These are phyloP conservation scores for Drosophila borealis DNA, from an alignment of 2,888 invertebrate genomes.

Conservation along the genomic window DNA sequence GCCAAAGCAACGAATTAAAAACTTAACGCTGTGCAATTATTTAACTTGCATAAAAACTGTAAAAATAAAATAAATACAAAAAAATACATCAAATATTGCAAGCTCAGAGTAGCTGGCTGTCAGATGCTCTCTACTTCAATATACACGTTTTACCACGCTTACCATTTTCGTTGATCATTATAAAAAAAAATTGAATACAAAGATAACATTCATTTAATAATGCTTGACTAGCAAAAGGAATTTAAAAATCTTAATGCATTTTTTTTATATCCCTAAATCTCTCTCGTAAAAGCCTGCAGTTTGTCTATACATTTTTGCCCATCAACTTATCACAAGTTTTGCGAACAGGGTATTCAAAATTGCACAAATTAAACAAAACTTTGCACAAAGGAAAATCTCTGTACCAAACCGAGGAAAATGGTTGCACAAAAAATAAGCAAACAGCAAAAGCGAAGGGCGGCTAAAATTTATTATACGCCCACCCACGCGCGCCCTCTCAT, in stretches of 20 bases:
- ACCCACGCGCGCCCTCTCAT: conserved; percentile 30
- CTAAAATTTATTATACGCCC: conserved; percentile 74
- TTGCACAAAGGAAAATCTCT: conserved; percentile 61
- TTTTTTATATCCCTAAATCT: too few relatives aligned
- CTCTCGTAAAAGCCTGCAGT: too few relatives aligned
- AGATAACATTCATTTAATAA: too few relatives aligned
- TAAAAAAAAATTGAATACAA: too few relatives aligned
- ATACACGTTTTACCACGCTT: conserved; percentile 2
- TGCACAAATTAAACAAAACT: conserved; percentile 69
- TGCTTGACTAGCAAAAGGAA: too few relatives aligned
- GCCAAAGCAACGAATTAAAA: conserved; percentile 62
- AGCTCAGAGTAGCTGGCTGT: conserved; percentile 1
- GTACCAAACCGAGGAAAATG: conserved; percentile 35
- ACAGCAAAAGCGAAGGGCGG: conserved; percentile 68
- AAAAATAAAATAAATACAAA: conserved; percentile 29
- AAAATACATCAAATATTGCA: conserved; percentile 33
- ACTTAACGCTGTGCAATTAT: conserved; percentile 70
- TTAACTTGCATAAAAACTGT: conserved; percentile 65
- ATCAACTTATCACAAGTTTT: background rate
- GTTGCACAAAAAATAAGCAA: conserved; percentile 46
- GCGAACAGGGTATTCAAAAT: conserved; percentile 25
- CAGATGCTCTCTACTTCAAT: background rate
- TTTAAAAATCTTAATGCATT: too few relatives aligned
- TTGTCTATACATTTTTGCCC: too few relatives aligned
- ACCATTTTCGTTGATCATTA: too few relatives aligned